These are phyloP conservation scores for Phasianus colchicus DNA, from an alignment of 2,113 vertebrate species.

Conservation along the genomic window DNA sequence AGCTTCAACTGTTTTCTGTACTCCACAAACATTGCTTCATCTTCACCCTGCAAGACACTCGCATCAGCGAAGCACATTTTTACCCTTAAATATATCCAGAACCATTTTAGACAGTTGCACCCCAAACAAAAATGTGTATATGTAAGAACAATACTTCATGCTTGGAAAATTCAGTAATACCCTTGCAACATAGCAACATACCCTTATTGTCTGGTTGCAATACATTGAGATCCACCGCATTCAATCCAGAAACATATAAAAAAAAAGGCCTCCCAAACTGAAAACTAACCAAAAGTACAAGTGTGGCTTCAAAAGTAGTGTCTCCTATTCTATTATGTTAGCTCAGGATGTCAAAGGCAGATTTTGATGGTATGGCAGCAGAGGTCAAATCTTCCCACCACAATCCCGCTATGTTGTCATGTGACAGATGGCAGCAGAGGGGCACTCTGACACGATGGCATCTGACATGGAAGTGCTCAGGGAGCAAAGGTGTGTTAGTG, in stretches of 20 bases:
- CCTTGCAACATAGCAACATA: background rate
- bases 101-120: background rate
- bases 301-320: too few species aligned
- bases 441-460: too few species aligned
- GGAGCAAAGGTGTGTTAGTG: too few species aligned
- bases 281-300: background rate
- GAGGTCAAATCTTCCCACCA: too few species aligned
- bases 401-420: too few species aligned
- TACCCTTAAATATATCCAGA: background rate
- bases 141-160: background rate
- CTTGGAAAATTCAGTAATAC: background rate
- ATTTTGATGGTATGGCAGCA: too few species aligned
- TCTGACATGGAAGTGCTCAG: too few species aligned
- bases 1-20: conserved; percentile 98
- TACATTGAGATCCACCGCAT: background rate
- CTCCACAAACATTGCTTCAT: conserved; percentile 99
- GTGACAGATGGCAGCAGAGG: too few species aligned
- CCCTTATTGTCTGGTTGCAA: background rate
- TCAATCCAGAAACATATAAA: background rate
- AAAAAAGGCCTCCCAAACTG: conserved; percentile 21
- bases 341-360: too few species aligned
- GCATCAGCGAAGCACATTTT: background rate
- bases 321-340: too few species aligned
- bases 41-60: conserved; percentile 87
- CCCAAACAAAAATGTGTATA: background rate